phyloP scores from a whole-genome alignment of 2,113 vertebrate species.

The Candoia aspera region DNA sequence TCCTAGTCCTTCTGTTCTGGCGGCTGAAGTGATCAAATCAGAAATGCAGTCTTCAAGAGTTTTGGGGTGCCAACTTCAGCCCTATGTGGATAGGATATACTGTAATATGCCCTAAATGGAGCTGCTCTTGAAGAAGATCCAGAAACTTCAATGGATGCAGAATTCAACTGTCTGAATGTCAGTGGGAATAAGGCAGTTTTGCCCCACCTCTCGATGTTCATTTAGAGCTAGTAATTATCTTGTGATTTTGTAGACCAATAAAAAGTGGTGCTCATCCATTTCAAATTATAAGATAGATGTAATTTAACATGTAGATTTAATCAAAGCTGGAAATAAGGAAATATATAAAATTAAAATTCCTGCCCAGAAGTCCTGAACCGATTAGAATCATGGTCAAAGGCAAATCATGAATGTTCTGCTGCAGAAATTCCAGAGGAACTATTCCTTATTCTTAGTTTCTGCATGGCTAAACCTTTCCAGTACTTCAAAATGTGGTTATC shows the following conservation, averaged over 20 bases:
- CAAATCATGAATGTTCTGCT: neutral
- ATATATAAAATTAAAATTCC: neutral
- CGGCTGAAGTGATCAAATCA: neutral
- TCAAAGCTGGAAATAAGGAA: conserved; percentile 4
- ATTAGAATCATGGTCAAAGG: conserved; percentile 5
- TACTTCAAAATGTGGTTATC: neutral
- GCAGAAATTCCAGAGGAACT: neutral
- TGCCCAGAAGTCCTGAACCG: neutral
- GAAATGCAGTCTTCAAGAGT: neutral
- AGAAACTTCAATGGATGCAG: neutral
- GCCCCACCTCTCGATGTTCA: neutral
- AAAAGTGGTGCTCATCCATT: neutral
- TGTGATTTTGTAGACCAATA: neutral
- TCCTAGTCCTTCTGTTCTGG: neutral
- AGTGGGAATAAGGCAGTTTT: neutral
- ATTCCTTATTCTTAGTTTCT: neutral
- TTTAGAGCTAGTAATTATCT: neutral
- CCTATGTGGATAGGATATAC: neutral
- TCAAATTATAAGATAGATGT: neutral
- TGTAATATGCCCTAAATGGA: neutral
- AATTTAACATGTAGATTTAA: neutral
- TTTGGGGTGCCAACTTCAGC: neutral
- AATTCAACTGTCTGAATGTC: neutral
- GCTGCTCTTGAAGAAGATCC: neutral
- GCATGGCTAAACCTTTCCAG: neutral